Percentiles rank a stretch among this genome's conserved stretches.
Evolutionary conservation across 2,797 vertebrate species (phyloP).

Genomic region (Macropus fuliginosus): DNA sequence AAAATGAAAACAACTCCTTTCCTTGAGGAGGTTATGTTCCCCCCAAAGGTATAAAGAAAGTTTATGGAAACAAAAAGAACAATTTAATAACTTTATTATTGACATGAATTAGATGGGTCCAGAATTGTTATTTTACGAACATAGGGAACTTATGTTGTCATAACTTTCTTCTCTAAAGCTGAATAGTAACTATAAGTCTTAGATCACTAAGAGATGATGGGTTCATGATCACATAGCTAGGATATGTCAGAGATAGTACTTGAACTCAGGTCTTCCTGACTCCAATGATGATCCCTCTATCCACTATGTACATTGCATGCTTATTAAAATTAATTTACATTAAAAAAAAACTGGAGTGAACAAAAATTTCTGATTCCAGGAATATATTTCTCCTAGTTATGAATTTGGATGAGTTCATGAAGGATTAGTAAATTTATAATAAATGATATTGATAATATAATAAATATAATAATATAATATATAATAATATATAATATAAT

Average conservation of each 20-base stretch:
- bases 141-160: background rate
- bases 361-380: background rate
- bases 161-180: background rate
- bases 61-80: background rate
- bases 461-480: too few species aligned
- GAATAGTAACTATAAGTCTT: background rate
- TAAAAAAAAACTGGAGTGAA: background rate
- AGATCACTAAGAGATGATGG: background rate
- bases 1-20: background rate
- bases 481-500: too few species aligned
- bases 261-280: background rate
- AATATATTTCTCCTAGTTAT: background rate
- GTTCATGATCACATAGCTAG: background rate
- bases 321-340: background rate
- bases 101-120: background rate
- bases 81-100: background rate
- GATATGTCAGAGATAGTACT: background rate
- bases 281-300: background rate
- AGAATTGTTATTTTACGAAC: background rate
- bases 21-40: background rate
- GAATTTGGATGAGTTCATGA: background rate
- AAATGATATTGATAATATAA: background rate
- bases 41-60: background rate
- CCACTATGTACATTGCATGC: background rate
- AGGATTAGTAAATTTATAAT: background rate